Conservation (phyloP, 1,140 invertebrate genomes). For the Zeugodacus cucurbitae region DNA sequence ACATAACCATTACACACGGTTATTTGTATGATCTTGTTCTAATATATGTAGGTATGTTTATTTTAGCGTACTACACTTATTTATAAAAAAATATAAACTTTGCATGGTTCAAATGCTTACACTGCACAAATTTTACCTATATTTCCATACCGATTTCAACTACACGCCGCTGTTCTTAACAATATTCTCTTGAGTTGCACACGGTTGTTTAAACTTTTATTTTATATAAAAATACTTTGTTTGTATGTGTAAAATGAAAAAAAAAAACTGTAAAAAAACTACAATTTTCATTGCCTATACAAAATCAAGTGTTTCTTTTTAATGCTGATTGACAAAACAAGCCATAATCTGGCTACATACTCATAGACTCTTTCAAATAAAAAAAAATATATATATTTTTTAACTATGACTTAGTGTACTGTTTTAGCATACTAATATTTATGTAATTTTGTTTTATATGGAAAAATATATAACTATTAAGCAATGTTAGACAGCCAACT, state of each 20-base stretch:
- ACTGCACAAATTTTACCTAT: not conserved
- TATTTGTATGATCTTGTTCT: not conserved
- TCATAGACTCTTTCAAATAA: no score
- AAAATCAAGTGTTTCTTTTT: no score
- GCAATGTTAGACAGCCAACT: no score
- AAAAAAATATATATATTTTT: no score
- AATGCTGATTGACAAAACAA: no score
- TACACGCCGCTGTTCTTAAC: not conserved
- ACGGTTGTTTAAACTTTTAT: not conserved
- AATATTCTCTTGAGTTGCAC: not conserved
- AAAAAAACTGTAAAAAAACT: no score
- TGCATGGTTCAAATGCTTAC: not conserved
- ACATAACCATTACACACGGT: not conserved
- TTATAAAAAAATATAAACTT: conserved; percentile 25
- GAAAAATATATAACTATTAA: no score
- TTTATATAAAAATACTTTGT: not conserved
- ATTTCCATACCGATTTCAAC: not conserved
- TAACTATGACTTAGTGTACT: no score
- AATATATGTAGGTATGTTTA: not conserved
- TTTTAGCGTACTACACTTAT: not conserved
- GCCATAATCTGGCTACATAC: no score
- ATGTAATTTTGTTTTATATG: no score
- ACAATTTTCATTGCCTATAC: no score
- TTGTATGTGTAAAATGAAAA: not conserved
- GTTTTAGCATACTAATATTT: no score